Evolutionary conservation across 1,140 invertebrate genomes (phyloP).

Genomic region (Neotoxoptera formosana): DNA sequence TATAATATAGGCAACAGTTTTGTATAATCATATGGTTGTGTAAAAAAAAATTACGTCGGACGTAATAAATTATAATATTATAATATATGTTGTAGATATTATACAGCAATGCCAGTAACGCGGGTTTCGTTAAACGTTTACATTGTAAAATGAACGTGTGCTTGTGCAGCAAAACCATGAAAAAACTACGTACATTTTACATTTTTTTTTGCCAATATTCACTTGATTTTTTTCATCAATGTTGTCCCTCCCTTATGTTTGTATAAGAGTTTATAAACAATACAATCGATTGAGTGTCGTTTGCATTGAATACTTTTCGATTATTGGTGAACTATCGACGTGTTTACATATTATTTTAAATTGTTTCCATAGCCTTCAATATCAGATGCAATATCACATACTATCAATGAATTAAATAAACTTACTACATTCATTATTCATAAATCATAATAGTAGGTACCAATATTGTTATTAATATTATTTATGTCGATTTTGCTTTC

Average conservation of each 20-base stretch:
- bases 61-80: background rate
- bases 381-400: too few relatives aligned
- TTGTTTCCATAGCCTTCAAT: too few relatives aligned
- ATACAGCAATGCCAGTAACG: background rate
- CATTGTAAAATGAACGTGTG: background rate
- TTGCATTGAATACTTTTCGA: background rate
- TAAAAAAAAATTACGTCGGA: background rate
- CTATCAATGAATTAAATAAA: background rate
- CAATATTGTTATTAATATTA: background rate
- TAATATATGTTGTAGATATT: background rate
- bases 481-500: background rate
- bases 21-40: background rate
- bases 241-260: background rate
- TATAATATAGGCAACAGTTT: background rate
- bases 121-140: background rate
- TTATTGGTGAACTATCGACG: background rate
- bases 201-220: background rate
- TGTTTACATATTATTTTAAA: too few relatives aligned
- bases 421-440: background rate
- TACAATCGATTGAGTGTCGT: background rate
- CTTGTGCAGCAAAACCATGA: background rate
- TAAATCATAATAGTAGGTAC: background rate
- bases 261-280: background rate
- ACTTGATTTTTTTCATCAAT: background rate
- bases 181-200: background rate